A percentile compares a stretch with the other conserved stretches of the same genome.
phyloP scores from a whole-genome alignment of 1,140 invertebrate species.

The Araneus ventricosus region DNA sequence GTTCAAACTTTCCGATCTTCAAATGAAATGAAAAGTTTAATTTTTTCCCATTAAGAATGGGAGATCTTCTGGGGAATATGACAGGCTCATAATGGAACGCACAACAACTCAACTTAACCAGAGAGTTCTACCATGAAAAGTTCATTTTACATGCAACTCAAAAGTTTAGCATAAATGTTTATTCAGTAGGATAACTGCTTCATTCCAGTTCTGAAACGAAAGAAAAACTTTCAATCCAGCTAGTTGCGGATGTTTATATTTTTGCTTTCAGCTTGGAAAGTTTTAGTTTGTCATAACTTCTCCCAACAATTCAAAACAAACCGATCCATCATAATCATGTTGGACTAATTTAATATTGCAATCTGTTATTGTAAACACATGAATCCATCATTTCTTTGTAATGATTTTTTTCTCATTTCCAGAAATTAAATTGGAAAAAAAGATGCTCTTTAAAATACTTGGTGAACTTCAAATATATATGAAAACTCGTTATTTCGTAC shows the following conservation, averaged over 20 bases:
- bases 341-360: not conserved
- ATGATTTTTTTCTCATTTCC: not conserved
- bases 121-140: too few relatives aligned
- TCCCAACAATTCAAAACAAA: not conserved
- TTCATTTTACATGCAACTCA: too few relatives aligned
- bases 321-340: not conserved
- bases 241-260: not conserved
- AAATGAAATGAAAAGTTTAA: too few relatives aligned
- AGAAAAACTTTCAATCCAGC: not conserved
- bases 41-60: too few relatives aligned
- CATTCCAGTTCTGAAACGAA: not conserved
- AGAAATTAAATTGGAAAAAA: not conserved
- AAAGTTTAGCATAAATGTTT: too few relatives aligned
- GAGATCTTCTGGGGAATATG: too few relatives aligned
- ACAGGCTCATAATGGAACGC: too few relatives aligned
- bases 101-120: too few relatives aligned
- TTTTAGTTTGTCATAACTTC: not conserved
- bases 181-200: too few relatives aligned
- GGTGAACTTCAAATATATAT: not conserved
- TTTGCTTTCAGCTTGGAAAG: not conserved
- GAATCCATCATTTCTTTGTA: not conserved
- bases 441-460: too few relatives aligned
- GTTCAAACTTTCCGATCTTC: too few relatives aligned
- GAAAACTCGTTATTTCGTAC: not conserved
- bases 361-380: not conserved